Evolutionary conservation across 2,113 vertebrate species (phyloP).

Genomic region (Platanista minor): DNA sequence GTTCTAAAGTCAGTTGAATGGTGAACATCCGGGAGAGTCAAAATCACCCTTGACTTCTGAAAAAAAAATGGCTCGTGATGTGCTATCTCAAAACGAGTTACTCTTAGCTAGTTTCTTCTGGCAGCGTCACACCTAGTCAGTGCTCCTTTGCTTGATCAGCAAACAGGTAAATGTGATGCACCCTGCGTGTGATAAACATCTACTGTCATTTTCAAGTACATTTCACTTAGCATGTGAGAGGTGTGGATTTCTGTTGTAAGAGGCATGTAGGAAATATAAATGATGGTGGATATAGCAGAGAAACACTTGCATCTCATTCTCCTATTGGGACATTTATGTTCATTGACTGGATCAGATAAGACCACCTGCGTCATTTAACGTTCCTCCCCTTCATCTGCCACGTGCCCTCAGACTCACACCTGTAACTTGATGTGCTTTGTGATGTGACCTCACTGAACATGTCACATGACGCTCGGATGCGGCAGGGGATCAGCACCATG

Average conservation of each 20-base stretch:
- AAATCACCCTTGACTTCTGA: background rate
- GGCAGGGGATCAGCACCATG: background rate
- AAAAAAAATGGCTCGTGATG: background rate
- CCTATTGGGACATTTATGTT: background rate
- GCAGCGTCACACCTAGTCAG: background rate
- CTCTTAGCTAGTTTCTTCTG: background rate
- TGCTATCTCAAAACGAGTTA: background rate
- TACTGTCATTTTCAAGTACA: background rate
- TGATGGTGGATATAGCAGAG: background rate
- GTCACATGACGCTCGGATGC: background rate
- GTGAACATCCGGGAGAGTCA: background rate
- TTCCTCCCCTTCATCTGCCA: too few relatives aligned
- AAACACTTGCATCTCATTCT: background rate
- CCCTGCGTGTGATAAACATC: background rate
- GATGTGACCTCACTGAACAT: accelerated
- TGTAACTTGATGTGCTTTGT: background rate
- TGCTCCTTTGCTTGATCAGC: background rate
- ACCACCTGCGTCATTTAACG: background rate
- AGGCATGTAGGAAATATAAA: background rate
- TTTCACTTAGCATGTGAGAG: background rate
- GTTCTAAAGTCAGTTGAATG: background rate
- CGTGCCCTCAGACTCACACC: background rate
- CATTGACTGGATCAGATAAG: background rate
- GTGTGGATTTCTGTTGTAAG: background rate
- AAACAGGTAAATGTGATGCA: background rate